Percentiles rank a stretch among this genome's conserved stretches.
Conservation (phyloP, 2,797 vertebrate genomes). For the Chromobotia macracanthus region DNA sequence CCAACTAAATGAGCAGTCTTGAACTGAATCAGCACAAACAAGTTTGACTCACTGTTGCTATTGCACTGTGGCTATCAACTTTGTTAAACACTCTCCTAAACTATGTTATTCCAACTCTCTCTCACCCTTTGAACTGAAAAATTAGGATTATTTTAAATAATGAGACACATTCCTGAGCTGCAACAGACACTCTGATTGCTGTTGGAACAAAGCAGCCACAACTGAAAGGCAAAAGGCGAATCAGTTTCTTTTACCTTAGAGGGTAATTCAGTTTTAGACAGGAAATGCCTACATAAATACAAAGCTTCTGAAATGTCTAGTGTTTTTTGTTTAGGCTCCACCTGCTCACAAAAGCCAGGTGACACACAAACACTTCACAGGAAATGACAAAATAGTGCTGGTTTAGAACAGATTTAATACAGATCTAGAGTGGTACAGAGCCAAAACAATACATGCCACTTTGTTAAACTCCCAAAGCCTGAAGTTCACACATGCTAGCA, state of each 20-base stretch:
- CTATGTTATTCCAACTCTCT: slow-evolving; percentile 18
- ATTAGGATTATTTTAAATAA: slow-evolving; percentile 38
- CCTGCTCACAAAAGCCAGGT: slow-evolving; percentile 31
- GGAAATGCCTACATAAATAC: slow-evolving; percentile 19
- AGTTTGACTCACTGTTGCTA: slow-evolving; percentile 11
- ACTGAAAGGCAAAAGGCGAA: background rate
- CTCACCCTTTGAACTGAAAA: slow-evolving; percentile 32
- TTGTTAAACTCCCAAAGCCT: slow-evolving; percentile 42
- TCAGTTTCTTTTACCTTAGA: background rate
- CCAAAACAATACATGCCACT: slow-evolving; percentile 41
- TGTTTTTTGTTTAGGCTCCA: slow-evolving; percentile 18
- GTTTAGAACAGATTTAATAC: slow-evolving; percentile 7
- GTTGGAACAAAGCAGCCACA: slow-evolving; percentile 31
- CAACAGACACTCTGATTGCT: background rate
- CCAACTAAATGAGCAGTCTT: background rate
- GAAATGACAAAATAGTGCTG: slow-evolving; percentile 11
- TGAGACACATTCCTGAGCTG: slow-evolving; percentile 34
- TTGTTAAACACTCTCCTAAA: slow-evolving; percentile 18
- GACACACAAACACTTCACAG: slow-evolving; percentile 33
- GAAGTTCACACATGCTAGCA: background rate
- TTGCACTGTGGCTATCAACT: background rate
- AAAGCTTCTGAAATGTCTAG: slow-evolving; percentile 25
- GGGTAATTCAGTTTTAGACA: background rate
- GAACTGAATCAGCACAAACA: background rate
- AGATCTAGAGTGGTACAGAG: background rate